Evolutionary conservation across 2,888 invertebrate genomes (phyloP), one percentile per base, ranked within the genome.

Genomic region (Philereme vetulata): DNA sequence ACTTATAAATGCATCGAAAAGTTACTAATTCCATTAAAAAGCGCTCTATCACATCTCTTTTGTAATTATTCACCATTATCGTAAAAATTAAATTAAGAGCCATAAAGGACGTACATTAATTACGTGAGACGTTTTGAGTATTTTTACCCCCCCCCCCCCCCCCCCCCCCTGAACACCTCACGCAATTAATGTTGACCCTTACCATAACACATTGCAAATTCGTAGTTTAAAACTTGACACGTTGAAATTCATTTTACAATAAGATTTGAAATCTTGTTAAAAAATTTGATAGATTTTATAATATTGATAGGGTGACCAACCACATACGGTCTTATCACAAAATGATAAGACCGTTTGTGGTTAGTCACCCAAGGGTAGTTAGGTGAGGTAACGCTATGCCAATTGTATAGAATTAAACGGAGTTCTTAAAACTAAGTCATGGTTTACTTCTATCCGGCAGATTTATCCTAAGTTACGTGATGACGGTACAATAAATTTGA

Each of bases 31-130:
- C 75, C 77, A 74, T 79, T 82, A 68, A 51, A 82, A 77, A 67
- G 51, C 51, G 75, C 77, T 70, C 83, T 91, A 91, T 90, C 90
- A 90, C 90, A 92, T 88, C 72, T 80, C 77, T 84, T 83, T 86
- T 86, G 87, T 89, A 87, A 86, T 21, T 21, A 21, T 21, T 21
- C 21, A 21, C 21, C 1, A 1, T 21, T 81, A 79, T 79, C 72
- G 78, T 73, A 70, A 42, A 51, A 48, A 73, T 70, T 68, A 71
- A 74, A 44, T 21, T 35, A 21, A 21, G 6, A 21, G 35, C 56
- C n/a, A n/a, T n/a, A n/a, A n/a, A n/a, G n/a, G n/a, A n/a, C n/a
- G n/a, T n/a, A n/a, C n/a, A n/a, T n/a, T n/a, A n/a, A n/a, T n/a
- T n/a, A n/a, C n/a, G n/a, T n/a, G n/a, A n/a, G n/a, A n/a, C n/a